These are phyloP conservation scores for Chrysochloris asiatica DNA, from an alignment of 2,113 vertebrate genomes.

Conservation along the genomic window DNA sequence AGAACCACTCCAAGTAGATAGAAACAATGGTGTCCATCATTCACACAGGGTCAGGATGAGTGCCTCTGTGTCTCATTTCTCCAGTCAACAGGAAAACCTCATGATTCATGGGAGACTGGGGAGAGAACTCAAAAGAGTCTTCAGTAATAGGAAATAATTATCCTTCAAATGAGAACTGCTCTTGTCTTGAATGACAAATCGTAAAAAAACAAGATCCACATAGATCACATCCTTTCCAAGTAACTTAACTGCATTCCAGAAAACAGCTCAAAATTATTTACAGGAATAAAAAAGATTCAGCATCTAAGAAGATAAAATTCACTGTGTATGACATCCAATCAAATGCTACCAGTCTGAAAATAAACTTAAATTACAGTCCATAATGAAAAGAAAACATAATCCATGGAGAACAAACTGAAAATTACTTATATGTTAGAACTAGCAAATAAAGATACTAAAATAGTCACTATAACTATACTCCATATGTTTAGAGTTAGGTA, in stretches of 20 bases:
- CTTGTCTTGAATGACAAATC: background rate
- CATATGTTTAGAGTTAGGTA: background rate
- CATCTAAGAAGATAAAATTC: background rate
- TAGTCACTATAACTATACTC: background rate
- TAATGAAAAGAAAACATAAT: slow-evolving; percentile 9
- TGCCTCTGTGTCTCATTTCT: too few relatives aligned
- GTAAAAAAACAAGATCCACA: background rate
- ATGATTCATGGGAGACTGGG: background rate
- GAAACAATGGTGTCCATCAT: background rate
- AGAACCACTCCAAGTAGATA: background rate
- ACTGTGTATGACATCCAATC: background rate
- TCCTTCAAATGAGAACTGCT: background rate
- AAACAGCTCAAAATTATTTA: background rate
- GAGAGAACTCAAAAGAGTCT: background rate
- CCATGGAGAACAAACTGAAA: background rate
- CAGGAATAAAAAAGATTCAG: background rate
- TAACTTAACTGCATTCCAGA: background rate
- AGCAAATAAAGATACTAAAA: background rate
- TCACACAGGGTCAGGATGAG: background rate
- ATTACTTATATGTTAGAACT: background rate
- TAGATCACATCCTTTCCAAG: background rate
- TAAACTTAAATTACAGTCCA: background rate
- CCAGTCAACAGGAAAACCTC: background rate
- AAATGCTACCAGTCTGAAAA: background rate
- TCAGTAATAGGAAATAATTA: background rate